A percentile compares a stretch with the other conserved stretches of the same genome.
Conservation (phyloP, 2,888 invertebrate genomes). For the Disparrhopalites patrizii region DNA sequence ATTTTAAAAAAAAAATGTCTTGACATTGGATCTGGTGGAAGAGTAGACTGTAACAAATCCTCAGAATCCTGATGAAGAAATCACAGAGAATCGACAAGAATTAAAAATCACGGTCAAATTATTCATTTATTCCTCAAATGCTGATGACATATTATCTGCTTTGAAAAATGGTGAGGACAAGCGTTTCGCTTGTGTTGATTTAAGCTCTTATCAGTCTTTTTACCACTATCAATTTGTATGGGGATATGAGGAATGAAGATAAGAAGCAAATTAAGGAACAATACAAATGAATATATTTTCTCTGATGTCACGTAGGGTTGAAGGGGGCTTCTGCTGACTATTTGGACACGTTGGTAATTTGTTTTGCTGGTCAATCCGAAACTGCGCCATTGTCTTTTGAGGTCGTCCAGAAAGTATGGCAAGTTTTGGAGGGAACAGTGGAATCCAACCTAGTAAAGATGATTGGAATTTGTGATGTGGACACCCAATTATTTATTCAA, state of each 20-base stretch:
- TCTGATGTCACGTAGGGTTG: too few relatives aligned
- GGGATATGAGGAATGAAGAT: too few relatives aligned
- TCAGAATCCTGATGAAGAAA: slow-evolving; percentile 59
- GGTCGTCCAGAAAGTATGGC: slow-evolving; percentile 73
- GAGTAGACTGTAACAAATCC: neutral
- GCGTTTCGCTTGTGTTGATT: neutral
- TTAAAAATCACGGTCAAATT: slow-evolving; percentile 82
- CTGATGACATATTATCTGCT: slow-evolving; percentile 64
- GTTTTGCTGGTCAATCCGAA: slow-evolving; percentile 57
- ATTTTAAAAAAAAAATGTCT: neutral
- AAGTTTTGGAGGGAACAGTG: slow-evolving; percentile 68
- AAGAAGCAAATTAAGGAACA: too few relatives aligned
- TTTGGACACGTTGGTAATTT: slow-evolving; percentile 77
- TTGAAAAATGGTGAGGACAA: slow-evolving; percentile 63
- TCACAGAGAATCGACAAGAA: slow-evolving; percentile 67
- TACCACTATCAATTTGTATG: too few relatives aligned
- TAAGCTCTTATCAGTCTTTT: too few relatives aligned
- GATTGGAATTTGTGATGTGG: slow-evolving; percentile 86
- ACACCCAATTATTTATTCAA: slow-evolving; percentile 70
- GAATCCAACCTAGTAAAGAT: slow-evolving; percentile 63
- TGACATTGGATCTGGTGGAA: too few relatives aligned
- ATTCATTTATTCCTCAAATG: slow-evolving; percentile 69
- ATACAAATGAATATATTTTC: neutral
- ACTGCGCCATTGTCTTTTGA: slow-evolving; percentile 53
- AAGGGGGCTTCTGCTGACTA: slow-evolving; percentile 49